Base-by-base conservation (phyloP, 1,140 invertebrate species). In the Lepeophtheirus salmonis region DNA sequence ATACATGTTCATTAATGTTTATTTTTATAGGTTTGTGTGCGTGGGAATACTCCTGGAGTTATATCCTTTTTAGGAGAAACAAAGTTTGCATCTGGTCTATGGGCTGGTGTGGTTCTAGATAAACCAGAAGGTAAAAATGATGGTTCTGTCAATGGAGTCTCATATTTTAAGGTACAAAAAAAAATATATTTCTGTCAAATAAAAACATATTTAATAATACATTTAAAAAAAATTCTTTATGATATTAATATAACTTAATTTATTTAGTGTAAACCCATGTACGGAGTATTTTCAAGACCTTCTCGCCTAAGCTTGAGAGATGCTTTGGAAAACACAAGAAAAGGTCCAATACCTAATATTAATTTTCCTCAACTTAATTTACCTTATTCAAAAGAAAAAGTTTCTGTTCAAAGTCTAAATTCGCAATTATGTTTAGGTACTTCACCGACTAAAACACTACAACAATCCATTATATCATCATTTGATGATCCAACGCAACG, bases 61-160 rank as follows among this genome's bases (percentile, higher is more conserved):
- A 95, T 98, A 64, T 89, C 90, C 21, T 98, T 88, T 71, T 89
- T 97, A 62, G 95, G 95, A 14, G 90, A 95, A 70, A 94, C 92
- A 26, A 81, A 89, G 68, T 97, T 97, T 72, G 90, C 86, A 21
- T 80, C 84, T 26, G 92, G 92, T 64, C 86, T 91, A 62, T 97
- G 92, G 92, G 91, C 89, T 66, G 94, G 94, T 30, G 83, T 98
- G 58, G 89, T 92, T 30, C 78, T 97, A 59, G 92, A 98, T 71
- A 84, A 90, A 64, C 79, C 89, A 24, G 85, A 86, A 67, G 94
- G 94, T 81, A 73, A 74, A 72, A 96, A 97, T 74, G 90, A 97
- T 73, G 91, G 92, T 50, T 83, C 86, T 50, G 89, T 97, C 41
- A 85, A 80, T 64, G 90, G 76, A 4, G 76, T 75, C 68, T 71